Conservation (phyloP, 2,797 vertebrate genomes). For the Percopsis omiscomaycus region DNA sequence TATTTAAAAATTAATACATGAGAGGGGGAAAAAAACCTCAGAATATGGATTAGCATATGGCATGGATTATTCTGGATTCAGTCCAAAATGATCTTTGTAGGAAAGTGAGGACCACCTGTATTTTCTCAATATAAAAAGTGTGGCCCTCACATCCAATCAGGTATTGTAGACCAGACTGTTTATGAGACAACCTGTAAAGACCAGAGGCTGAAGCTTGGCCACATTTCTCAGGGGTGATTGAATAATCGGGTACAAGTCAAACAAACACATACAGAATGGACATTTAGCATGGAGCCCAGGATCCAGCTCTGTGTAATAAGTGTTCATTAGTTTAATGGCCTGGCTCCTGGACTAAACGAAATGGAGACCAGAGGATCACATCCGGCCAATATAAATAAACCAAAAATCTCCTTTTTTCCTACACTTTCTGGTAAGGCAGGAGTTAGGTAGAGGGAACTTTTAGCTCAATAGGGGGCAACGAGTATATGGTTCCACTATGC, state of each 20-base stretch:
- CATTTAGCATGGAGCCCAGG: slow-evolving; percentile 67
- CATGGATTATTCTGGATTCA: too few relatives aligned
- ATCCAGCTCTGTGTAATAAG: slow-evolving; percentile 70
- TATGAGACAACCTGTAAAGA: slow-evolving; percentile 66
- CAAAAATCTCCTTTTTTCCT: slow-evolving; percentile 44
- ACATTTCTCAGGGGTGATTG: slow-evolving; percentile 59
- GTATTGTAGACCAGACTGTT: slow-evolving; percentile 61
- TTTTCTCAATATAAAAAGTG: too few relatives aligned
- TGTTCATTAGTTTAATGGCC: slow-evolving; percentile 75
- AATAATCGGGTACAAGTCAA: slow-evolving; percentile 76
- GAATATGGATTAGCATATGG: too few relatives aligned
- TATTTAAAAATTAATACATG: too few relatives aligned
- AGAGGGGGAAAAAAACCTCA: too few relatives aligned
- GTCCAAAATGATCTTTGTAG: slow-evolving; percentile 36
- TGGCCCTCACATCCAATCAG: slow-evolving; percentile 53
- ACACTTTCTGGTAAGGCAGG: slow-evolving; percentile 35
- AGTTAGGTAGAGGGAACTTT: slow-evolving; percentile 11
- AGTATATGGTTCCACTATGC: too few relatives aligned
- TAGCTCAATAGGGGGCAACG: too few relatives aligned
- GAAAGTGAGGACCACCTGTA: slow-evolving; percentile 18
- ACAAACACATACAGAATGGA: slow-evolving; percentile 74
- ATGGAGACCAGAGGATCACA: slow-evolving; percentile 65
- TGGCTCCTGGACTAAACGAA: slow-evolving; percentile 66
- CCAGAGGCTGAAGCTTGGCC: slow-evolving; percentile 30
- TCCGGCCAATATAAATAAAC: slow-evolving; percentile 70